These are phyloP conservation scores for Sorex fumeus DNA, from an alignment of 2,113 vertebrate genomes.

Conservation along the genomic window DNA sequence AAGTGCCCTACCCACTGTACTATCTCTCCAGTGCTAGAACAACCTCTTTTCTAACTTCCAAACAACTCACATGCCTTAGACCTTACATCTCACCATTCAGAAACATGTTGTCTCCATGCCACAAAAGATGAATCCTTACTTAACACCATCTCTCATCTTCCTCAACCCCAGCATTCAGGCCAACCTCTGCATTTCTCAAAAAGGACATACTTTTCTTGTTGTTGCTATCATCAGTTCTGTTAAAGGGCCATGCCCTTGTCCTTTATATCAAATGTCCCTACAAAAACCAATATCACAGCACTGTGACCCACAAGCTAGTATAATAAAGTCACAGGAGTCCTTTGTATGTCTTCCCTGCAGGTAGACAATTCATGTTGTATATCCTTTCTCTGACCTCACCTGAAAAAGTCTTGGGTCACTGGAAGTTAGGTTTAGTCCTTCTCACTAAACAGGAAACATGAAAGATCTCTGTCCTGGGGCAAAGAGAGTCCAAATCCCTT, in stretches of 20 bases:
- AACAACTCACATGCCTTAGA: not conserved
- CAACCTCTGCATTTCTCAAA: not conserved
- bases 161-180: not conserved
- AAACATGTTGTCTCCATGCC: not conserved
- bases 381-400: not conserved
- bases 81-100: not conserved
- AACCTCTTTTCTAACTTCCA: not conserved
- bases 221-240: conserved; percentile 4
- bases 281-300: not conserved
- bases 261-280: not conserved
- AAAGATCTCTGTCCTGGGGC: not conserved
- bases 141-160: not conserved
- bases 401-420: not conserved
- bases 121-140: not conserved
- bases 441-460: not conserved
- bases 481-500: not conserved
- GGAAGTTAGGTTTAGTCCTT: not conserved
- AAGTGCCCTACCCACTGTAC: not conserved
- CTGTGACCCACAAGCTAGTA: not conserved
- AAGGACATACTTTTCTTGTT: not conserved
- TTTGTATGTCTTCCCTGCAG: not conserved
- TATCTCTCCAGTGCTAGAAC: not conserved
- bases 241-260: not conserved
- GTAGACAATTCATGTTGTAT: not conserved
- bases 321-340: not conserved